phyloP scores from a whole-genome alignment of 2,888 invertebrate species.

The Hemistola chrysoprasaria region DNA sequence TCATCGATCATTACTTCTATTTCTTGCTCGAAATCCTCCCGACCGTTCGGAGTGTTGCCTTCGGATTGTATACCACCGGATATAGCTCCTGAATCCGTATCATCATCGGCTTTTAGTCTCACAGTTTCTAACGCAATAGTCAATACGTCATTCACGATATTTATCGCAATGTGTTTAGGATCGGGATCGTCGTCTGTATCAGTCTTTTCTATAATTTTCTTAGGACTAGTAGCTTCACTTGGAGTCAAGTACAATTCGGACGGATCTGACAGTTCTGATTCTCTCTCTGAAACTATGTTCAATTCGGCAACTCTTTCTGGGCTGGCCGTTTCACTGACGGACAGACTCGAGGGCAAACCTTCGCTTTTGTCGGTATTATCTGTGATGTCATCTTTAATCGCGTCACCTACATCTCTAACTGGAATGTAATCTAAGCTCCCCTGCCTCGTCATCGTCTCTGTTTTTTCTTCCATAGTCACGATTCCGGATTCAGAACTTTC shows the following conservation, averaged over 20 bases:
- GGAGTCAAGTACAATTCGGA: conserved; percentile 87
- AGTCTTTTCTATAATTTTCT: conserved; percentile 69
- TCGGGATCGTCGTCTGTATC: conserved; percentile 52
- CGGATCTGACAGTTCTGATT: conserved; percentile 85
- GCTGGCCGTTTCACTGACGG: conserved; percentile 73
- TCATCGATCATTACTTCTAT: conserved; percentile 65
- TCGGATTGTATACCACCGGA: conserved; percentile 72
- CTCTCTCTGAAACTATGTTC: conserved; percentile 72
- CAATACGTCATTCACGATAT: conserved; percentile 76
- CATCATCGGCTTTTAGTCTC: conserved; percentile 67
- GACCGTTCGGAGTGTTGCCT: conserved; percentile 72
- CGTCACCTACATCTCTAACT: conserved; percentile 73
- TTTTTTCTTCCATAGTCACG: conserved; percentile 58
- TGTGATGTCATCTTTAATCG: conserved; percentile 67
- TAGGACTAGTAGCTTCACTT: conserved; percentile 83
- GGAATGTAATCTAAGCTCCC: conserved; percentile 77
- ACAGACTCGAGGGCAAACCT: conserved; percentile 74
- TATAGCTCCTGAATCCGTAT: conserved; percentile 74
- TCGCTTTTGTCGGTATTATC: conserved; percentile 76
- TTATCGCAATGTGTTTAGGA: conserved; percentile 68
- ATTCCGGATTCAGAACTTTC: conserved; percentile 69
- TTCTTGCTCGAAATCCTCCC: conserved; percentile 71
- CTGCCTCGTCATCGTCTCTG: conserved; percentile 63
- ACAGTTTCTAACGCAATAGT: conserved; percentile 72
- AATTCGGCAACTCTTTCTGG: conserved; percentile 69